Base-by-base conservation (phyloP, 2,797 vertebrate species). In the Pangasius mekongensis region DNA sequence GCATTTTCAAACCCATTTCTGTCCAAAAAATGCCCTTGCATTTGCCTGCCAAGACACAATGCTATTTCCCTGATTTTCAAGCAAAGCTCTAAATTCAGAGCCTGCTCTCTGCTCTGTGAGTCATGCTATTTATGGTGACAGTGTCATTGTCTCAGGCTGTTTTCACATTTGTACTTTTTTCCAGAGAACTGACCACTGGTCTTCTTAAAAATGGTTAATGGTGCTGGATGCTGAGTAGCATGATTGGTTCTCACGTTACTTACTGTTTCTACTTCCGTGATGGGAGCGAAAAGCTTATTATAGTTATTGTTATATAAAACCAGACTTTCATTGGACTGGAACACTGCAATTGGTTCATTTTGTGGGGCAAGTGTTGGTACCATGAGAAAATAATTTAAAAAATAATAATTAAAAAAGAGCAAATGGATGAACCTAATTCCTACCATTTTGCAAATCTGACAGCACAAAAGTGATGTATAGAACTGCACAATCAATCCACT, bases 51-150 rank as follows among this genome's bases (percentile, higher is more conserved):
- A 84, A n/a, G 60, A n/a, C 64, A 84, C 27, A 47, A 36, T 83
- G 62, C 62, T 83, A 49, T 49, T 84, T 67, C 64, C 47, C 20
- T 33, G 18, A 67, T 54, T 67, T 33, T 67, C n/a, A 33, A 84
- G 36, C 81, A 83, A 83, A 49, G 64, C 47, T 69, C 64, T 84
- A 84, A 69, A 67, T 54, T 84, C 82, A 84, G 62, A 20, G 43
- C 30, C 47, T 52, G 47, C 47, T 30, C 60, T 69, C 64, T 69
- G 64, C 83, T 69, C 83, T 84, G n/a, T 84, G 39, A 69, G 20
- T 84, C 83, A 69, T 84, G 47, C 83, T 84, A 33, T 84, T 84
- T 84, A 84, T 84, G 64, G 64, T 84, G 64, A 54, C 39, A 52
- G n/a, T 84, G 64, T 69, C 83, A 36, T 84, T 84, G 64, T 52